Conservation (phyloP, 2,113 vertebrate species). For the Lucifuga dentata region DNA sequence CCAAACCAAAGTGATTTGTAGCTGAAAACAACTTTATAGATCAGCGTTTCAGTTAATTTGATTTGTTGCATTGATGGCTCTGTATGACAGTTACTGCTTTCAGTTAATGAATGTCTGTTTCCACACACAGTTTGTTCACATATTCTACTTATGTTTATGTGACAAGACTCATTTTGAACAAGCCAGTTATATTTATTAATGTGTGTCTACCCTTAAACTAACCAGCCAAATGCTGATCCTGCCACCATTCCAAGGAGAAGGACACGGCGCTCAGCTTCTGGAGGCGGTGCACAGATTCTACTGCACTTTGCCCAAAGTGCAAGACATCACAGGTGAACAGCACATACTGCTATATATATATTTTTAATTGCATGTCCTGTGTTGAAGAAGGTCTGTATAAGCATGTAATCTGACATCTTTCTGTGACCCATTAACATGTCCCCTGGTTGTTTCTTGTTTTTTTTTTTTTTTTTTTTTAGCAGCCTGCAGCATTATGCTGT, state of each 20-base stretch:
- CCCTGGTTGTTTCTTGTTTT: conserved; percentile 36
- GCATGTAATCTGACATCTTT: conserved; percentile 30
- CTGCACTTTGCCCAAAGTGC: conserved; percentile 89
- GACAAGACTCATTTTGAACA: conserved; percentile 12
- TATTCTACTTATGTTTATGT: conserved; percentile 1
- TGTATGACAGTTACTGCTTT: conserved; percentile 62
- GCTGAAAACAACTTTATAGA: conserved; percentile 81
- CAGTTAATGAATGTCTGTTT: conserved; percentile 55
- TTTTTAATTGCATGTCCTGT: background rate
- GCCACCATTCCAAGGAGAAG: conserved; percentile 98
- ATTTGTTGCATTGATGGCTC: conserved; percentile 77
- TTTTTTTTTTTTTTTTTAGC: conserved; percentile 10
- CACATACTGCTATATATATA: background rate
- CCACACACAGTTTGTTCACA: conserved; percentile 16
- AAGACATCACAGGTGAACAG: conserved; percentile 95
- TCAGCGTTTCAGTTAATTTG: conserved; percentile 74
- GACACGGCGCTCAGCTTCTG: conserved; percentile 96
- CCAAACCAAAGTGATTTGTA: conserved; percentile 77
- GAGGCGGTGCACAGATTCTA: conserved; percentile 98
- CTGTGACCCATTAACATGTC: conserved; percentile 22
- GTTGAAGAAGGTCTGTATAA: conserved; percentile 13
- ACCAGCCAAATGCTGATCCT: conserved; percentile 98
- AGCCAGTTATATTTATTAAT: conserved; percentile 27
- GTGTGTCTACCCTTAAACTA: conserved; percentile 39
- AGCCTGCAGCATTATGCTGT: background rate